These are phyloP conservation scores for Bactericera cockerelli DNA, from an alignment of 1,140 invertebrate species.

Conservation along the genomic window DNA sequence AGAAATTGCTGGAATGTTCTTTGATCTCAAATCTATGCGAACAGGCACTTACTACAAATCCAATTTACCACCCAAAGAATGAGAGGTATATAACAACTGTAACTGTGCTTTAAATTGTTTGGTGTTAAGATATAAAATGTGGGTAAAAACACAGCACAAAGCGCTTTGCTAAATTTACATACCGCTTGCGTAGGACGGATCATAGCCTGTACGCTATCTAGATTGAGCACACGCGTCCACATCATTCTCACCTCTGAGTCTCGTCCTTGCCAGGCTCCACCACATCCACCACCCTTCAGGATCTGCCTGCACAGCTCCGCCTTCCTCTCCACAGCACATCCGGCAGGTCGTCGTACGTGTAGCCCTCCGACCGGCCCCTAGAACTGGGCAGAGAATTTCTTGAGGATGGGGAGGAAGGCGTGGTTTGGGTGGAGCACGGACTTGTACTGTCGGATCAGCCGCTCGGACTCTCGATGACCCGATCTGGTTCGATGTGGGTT, in stretches of 20 bases:
- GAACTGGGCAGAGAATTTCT: conserved; percentile 49
- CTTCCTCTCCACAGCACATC: conserved; percentile 57
- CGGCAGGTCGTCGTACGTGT: conserved; percentile 49
- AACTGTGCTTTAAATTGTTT: too few relatives aligned
- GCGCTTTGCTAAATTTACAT: too few relatives aligned
- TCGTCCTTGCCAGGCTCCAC: conserved; percentile 56
- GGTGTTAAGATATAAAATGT: too few relatives aligned
- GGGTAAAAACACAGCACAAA: too few relatives aligned
- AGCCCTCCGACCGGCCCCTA: conserved; percentile 54
- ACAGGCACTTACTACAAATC: too few relatives aligned
- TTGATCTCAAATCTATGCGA: too few relatives aligned
- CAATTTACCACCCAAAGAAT: too few relatives aligned
- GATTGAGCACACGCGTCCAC: too few relatives aligned
- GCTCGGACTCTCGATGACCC: conserved; percentile 40
- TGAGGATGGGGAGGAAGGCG: conserved; percentile 37
- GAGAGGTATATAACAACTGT: too few relatives aligned
- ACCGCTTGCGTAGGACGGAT: too few relatives aligned
- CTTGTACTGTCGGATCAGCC: conserved; percentile 42
- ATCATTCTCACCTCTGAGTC: conserved; percentile 59
- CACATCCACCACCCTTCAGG: conserved; percentile 45
- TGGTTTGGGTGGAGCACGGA: conserved; percentile 56
- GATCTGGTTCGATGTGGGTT: conserved; percentile 26
- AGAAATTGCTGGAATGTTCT: too few relatives aligned
- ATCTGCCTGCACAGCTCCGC: conserved; percentile 50
- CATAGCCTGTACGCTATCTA: too few relatives aligned